Evolutionary conservation across 2,797 vertebrate genomes (phyloP).

Genomic region (Tamandua tetradactyla): DNA sequence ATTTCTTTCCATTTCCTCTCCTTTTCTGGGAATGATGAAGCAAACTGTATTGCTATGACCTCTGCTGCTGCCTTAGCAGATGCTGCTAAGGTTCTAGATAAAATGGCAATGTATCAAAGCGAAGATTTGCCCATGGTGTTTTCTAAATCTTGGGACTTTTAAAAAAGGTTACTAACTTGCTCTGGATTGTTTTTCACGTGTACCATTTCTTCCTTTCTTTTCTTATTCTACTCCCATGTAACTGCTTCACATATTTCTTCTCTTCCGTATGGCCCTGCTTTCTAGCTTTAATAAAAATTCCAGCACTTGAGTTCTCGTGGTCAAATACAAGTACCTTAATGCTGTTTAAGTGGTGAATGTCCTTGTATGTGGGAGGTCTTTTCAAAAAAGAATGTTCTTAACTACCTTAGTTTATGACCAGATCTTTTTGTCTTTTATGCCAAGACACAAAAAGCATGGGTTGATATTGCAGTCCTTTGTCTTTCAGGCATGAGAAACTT

Average conservation of each 20-base stretch:
- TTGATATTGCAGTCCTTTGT: slow-evolving; percentile 37
- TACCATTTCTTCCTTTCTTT: neutral
- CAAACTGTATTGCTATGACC: neutral
- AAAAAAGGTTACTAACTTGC: neutral
- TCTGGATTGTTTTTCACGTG: slow-evolving; percentile 22
- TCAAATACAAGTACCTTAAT: neutral
- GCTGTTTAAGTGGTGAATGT: slow-evolving; percentile 1
- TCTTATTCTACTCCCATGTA: neutral
- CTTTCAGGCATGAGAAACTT: neutral
- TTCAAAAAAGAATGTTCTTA: neutral
- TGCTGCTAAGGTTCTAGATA: slow-evolving; percentile 35
- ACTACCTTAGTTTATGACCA: neutral
- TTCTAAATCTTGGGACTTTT: slow-evolving; percentile 26
- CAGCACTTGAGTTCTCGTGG: neutral
- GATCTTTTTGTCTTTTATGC: slow-evolving; percentile 38
- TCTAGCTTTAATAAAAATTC: neutral
- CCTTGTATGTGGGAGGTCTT: neutral
- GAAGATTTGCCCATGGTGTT: neutral
- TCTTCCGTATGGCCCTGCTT: neutral
- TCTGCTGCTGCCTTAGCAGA: neutral
- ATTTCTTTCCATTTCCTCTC: neutral
- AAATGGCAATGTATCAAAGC: slow-evolving; percentile 38
- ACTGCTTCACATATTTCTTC: neutral
- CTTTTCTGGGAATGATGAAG: slow-evolving; percentile 31
- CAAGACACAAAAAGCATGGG: neutral